Evolutionary conservation across 2,797 vertebrate species (phyloP), one percentile per base, ranked within the genome.

Genomic region (Myiothlypis coronata): DNA sequence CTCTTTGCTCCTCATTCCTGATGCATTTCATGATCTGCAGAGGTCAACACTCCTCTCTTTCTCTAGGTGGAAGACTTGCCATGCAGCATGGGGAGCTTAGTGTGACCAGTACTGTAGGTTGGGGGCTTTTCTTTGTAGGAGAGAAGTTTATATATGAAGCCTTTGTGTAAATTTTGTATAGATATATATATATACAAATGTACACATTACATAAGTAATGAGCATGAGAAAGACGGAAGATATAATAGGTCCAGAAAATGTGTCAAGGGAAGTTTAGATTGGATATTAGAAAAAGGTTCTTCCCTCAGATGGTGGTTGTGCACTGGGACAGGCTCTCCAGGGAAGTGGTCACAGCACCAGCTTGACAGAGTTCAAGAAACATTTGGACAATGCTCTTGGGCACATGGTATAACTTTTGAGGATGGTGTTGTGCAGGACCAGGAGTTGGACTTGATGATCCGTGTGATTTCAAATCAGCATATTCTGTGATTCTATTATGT

Each of bases 141-240:
- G 6, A 53, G 19, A 49, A 6, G 5, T 39, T 32, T 16, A 6
- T 41, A 30, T 34, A 32, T 1, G 2, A 26, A 64, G 7, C 5
- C 30, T 72, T 21, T 41, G 8, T 39, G 8, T 55, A 16, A 11
- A 34, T 55, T 53, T 68, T 18, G n/a, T 22, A 16, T 18, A 8
- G 5, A 56, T 34, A 34, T 15, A 20, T 22, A 11, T 22, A 11
- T 2, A 57, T 2, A 14, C 4, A 14, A 44, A 39, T 14, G 68
- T 53, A 18, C 2, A 12, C 21, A 11, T 75, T 59, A 16, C 0
- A 0, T 52, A 35, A 23, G 4, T 20, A 50, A 67, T 4, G 14
- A 72, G 5, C 11, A n/a, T 0, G 2, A 74, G 27, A 74, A 34
- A 70, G 27, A 37, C 8, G 35, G 3, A 57, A 63, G 24, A 23